Evolutionary conservation across 2,113 vertebrate genomes (phyloP).

Genomic region (Scytalopus superciliaris): DNA sequence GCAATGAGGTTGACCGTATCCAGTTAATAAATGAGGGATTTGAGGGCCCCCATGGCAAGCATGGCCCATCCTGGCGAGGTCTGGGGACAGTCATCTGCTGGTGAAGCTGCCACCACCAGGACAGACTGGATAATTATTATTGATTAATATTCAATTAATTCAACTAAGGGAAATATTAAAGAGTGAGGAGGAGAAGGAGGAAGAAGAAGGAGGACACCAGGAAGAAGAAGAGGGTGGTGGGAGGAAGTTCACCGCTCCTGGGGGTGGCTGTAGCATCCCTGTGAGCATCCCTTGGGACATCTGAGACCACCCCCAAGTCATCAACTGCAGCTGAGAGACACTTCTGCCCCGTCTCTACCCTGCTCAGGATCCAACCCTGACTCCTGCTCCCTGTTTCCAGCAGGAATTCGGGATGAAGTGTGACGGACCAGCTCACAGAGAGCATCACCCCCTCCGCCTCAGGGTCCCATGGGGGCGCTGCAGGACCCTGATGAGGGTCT

Average conservation of each 20-base stretch:
- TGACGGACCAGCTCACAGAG: fast-evolving
- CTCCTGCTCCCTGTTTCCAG: not conserved
- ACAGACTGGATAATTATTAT: not conserved
- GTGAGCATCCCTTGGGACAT: not conserved
- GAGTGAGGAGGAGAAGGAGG: not conserved
- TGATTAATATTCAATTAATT: not conserved
- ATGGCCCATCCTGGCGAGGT: fast-evolving
- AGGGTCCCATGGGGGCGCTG: not conserved
- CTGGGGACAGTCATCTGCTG: not conserved
- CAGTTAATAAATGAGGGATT: not conserved
- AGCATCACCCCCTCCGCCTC: not conserved
- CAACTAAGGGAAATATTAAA: not conserved
- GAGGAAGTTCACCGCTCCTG: not conserved
- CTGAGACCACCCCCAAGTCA: not conserved
- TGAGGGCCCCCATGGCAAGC: not conserved
- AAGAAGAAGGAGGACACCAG: no score
- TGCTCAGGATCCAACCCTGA: not conserved
- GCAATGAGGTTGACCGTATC: not conserved
- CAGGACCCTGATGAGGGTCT: not conserved
- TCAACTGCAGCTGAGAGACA: not conserved
- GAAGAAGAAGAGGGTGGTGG: not conserved
- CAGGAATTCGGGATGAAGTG: not conserved
- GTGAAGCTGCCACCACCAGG: not conserved
- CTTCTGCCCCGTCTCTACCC: not conserved
- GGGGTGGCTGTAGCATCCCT: not conserved